Evolutionary conservation across 2,797 vertebrate genomes (phyloP).

Genomic region (Mus caroli): DNA sequence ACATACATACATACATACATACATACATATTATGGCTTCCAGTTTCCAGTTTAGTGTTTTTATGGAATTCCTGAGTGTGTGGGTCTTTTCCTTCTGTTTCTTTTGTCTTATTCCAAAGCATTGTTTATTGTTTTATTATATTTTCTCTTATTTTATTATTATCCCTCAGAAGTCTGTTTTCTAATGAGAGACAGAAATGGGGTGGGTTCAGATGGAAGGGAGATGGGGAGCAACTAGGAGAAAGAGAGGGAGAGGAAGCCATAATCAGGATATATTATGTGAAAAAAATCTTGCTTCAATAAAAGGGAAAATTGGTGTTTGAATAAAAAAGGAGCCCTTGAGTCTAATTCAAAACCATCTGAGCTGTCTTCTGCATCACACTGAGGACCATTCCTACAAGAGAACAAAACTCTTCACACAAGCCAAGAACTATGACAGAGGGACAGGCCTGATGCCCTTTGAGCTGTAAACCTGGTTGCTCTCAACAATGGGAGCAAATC

Average conservation of each 20-base stretch:
- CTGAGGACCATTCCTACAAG: not conserved
- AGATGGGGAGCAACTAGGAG: not conserved
- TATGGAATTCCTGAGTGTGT: not conserved
- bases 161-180: not conserved
- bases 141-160: not conserved
- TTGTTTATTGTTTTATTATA: not conserved
- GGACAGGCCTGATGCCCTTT: not conserved
- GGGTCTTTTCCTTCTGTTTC: not conserved
- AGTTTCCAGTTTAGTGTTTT: not conserved
- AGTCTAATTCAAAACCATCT: constrained; percentile 16
- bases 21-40: not conserved
- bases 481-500: not conserved
- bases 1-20: not conserved
- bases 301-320: not conserved
- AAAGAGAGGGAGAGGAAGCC: not conserved
- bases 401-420: constrained; percentile 15
- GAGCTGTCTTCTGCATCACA: not conserved
- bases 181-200: not conserved
- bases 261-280: not conserved
- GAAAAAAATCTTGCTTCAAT: not conserved
- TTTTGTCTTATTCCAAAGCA: not conserved
- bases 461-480: not conserved
- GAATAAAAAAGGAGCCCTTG: not conserved
- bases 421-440: not conserved
- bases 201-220: not conserved